phyloP scores from a whole-genome alignment of 2,888 invertebrate genomes.

The Plebejus argus region DNA sequence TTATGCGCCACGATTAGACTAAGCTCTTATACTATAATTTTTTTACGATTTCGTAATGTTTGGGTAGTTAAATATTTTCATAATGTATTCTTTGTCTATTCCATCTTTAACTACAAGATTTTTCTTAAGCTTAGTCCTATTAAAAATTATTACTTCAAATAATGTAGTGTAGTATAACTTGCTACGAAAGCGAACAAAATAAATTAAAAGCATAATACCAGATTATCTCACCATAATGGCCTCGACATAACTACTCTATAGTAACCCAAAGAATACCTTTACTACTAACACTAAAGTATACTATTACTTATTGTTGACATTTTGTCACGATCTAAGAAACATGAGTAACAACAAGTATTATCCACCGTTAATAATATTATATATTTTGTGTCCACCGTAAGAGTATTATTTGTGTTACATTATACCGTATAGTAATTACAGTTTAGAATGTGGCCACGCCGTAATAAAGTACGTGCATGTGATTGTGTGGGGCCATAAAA shows the following conservation, averaged over 20 bases:
- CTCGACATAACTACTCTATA: neutral
- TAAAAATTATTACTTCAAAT: too few relatives aligned
- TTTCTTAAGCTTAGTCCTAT: neutral
- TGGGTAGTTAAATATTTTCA: neutral
- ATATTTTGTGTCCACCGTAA: conserved; percentile 1
- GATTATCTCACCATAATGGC: neutral
- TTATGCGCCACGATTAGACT: neutral
- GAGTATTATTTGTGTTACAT: neutral
- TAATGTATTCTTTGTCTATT: neutral
- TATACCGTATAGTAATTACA: neutral
- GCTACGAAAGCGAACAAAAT: neutral
- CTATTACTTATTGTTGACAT: neutral
- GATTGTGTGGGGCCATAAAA: conserved; percentile 46
- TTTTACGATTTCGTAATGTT: neutral
- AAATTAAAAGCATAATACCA: neutral
- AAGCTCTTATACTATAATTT: neutral
- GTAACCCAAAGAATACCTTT: neutral
- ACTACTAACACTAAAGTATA: too few relatives aligned
- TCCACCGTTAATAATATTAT: neutral
- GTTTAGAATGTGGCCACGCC: neutral
- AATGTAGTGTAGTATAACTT: neutral
- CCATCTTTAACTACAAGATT: neutral
- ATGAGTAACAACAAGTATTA: neutral
- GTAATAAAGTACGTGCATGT: neutral
- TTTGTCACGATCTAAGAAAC: neutral